Conservation (phyloP, 1,140 invertebrate genomes). For the Hypsibius dujardini region DNA sequence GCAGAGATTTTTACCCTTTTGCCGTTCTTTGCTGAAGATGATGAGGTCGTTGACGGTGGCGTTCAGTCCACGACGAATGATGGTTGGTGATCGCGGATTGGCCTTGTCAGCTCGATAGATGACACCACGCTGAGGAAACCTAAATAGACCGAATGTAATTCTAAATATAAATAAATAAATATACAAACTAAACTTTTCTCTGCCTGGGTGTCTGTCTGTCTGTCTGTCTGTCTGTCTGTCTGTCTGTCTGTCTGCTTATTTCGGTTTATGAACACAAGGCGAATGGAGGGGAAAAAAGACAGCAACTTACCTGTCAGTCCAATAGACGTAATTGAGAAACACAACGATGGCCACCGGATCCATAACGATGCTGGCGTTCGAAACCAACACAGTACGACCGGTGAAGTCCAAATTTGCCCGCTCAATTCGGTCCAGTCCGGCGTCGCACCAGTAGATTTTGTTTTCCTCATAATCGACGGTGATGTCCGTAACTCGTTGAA, state of each 20-base stretch:
- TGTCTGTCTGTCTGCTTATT: neutral
- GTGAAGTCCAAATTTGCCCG: constrained; percentile 38
- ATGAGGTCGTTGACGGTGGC: constrained; percentile 30
- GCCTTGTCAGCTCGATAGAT: constrained; percentile 44
- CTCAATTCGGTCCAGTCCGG: constrained; percentile 34
- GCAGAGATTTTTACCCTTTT: constrained; percentile 46
- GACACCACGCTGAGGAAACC: constrained; percentile 5
- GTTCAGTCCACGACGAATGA: constrained; percentile 19
- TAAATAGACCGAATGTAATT: neutral
- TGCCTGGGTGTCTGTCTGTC: no score
- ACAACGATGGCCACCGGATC: constrained; percentile 33
- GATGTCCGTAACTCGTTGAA: constrained; percentile 40
- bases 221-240: no score
- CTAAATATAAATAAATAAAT: no score
- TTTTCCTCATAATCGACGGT: constrained; percentile 39
- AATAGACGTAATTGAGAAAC: constrained; percentile 37
- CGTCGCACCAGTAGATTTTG: constrained; percentile 39
- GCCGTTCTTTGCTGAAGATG: constrained; percentile 39
- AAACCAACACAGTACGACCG: constrained; percentile 29
- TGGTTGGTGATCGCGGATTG: constrained; percentile 33
- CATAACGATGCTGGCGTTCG: constrained; percentile 21
- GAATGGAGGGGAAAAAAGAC: neutral
- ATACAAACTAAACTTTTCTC: no score
- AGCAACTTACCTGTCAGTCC: constrained; percentile 39
- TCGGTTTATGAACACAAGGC: neutral